These are phyloP conservation scores for Pyrgilauda ruficollis DNA, from an alignment of 2,113 vertebrate species.

Conservation along the genomic window DNA sequence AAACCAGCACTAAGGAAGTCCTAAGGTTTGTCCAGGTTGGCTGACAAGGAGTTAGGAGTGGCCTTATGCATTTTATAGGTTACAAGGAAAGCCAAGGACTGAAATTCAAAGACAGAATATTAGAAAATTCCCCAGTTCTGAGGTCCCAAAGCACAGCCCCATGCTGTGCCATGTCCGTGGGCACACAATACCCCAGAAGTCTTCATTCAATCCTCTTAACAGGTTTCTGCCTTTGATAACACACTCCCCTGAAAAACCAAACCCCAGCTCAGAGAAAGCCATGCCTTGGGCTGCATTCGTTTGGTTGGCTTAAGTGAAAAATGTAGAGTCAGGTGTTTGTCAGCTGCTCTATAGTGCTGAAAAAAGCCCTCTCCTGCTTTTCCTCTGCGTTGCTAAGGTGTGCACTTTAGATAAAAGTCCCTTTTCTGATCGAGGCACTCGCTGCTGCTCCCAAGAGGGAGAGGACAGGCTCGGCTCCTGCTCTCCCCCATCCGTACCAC, in stretches of 20 bases:
- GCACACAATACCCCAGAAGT: not conserved
- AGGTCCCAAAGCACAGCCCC: not conserved
- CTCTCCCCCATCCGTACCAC: not conserved
- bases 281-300: not conserved
- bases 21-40: not conserved
- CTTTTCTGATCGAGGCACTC: accelerated
- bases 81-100: not conserved
- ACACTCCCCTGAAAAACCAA: not conserved
- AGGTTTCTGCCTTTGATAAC: not conserved
- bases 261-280: not conserved
- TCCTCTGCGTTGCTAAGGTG: not conserved
- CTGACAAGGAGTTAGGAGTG: not conserved
- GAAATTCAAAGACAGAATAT: not conserved
- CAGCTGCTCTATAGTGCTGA: not conserved
- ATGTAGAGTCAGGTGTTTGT: not conserved
- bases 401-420: not conserved
- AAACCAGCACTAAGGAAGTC: not conserved
- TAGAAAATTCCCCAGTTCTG: not conserved
- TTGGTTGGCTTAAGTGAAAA: not conserved
- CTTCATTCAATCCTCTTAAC: not conserved
- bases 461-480: not conserved
- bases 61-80: not conserved
- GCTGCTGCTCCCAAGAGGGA: accelerated
- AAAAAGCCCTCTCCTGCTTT: not conserved
- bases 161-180: accelerated